A percentile compares a stretch with the other conserved stretches of the same genome.
Evolutionary conservation across 2,797 vertebrate species (phyloP).

Genomic region (Pogoniulus pusillus): DNA sequence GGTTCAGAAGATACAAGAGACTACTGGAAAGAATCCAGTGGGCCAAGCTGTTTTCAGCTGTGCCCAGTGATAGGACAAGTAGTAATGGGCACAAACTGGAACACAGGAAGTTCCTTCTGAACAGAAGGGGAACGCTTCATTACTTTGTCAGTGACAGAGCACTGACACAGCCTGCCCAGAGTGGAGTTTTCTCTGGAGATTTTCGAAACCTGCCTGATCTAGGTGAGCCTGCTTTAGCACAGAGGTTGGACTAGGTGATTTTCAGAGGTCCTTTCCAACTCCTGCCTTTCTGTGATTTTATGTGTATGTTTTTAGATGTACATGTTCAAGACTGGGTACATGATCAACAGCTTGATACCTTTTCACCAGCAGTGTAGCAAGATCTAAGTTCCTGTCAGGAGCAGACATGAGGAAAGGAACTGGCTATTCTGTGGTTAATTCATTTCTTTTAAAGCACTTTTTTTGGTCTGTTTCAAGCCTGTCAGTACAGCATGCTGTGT

Average conservation of each 20-base stretch:
- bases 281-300: not conserved
- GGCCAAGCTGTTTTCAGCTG: not conserved
- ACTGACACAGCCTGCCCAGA: too few relatives aligned
- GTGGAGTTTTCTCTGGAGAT: too few relatives aligned
- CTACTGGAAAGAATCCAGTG: not conserved
- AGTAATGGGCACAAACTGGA: too few relatives aligned
- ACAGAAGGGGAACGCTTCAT: too few relatives aligned
- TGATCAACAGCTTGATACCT: not conserved
- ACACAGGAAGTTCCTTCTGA: too few relatives aligned
- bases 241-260: too few relatives aligned
- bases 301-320: not conserved
- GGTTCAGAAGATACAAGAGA: not conserved
- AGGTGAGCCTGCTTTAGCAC: too few relatives aligned
- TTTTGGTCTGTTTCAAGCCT: not conserved
- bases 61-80: too few relatives aligned
- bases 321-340: rapidly evolving
- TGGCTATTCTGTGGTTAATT: not conserved
- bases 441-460: not conserved
- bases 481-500: not conserved
- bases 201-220: too few relatives aligned
- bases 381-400: not conserved
- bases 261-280: too few relatives aligned
- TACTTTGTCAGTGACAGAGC: too few relatives aligned
- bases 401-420: not conserved
- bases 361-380: not conserved